Evolutionary conservation across 1,140 invertebrate species (phyloP), one percentile per base, ranked within the genome.

Genomic region (Conus ventricosus): DNA sequence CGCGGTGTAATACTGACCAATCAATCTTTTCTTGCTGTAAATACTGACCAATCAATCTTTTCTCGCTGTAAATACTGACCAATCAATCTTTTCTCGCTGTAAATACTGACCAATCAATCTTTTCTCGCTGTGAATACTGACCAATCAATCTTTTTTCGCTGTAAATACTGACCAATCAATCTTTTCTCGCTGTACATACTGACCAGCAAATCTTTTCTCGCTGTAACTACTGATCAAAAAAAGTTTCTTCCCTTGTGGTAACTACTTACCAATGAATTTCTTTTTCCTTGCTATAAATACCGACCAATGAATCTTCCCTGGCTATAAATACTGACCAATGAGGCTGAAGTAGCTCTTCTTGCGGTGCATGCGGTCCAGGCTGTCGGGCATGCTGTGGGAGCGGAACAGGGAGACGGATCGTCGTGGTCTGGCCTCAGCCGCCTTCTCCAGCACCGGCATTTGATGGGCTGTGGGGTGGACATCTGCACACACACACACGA

Each of bases 381-480:
- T 94, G 83, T 93, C 93, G 27, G 94, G 93, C 92, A 94, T 93
- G 86, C 93, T 94, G 90, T 91, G 91, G 51, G 94, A 93, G 71
- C 93, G 87, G 39, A 91, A 89, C 53, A 94, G 63, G 67, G 67
- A 13, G 71, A 84, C 67, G 71, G 78, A 82, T 92, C 67, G 67
- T 23, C 67, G 11, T 15, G 57, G 8, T 15, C 10, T 71, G 67
- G 23, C 13, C 67, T 71, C 67, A 3, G 15, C 6, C 51, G 95
- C 95, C 85, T 95, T 94, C 67, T 96, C 96, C 51, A 63, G 60
- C 60, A 96, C 95, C 96, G 94, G 17, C 95, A 94, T 90, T 96
- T 96, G 83, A 97, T 96, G n/a, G 96, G 96, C 57, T 96, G 96
- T 5, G 96, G 96, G 23, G 96, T 96, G 25, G 96, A 96, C 94